These are phyloP conservation scores for Silurus aristotelis DNA, from an alignment of 2,797 vertebrate species.

Conservation along the genomic window DNA sequence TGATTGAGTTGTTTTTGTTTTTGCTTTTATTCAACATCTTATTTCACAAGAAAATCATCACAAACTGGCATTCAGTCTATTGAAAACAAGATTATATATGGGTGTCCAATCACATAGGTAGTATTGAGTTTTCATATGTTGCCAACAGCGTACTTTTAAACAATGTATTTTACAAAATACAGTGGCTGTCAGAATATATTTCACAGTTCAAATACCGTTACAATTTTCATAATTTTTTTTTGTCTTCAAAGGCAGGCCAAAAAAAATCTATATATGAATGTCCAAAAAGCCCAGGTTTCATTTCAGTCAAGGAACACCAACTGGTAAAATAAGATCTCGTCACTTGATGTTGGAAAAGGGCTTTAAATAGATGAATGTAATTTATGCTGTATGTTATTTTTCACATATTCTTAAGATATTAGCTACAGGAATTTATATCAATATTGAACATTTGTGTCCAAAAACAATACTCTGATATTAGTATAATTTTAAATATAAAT, in stretches of 20 bases:
- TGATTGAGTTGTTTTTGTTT: neutral
- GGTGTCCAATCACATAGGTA: neutral
- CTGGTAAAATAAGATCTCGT: neutral
- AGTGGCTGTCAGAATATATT: neutral
- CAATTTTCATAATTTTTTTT: neutral
- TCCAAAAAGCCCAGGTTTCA: neutral
- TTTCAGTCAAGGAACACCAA: neutral
- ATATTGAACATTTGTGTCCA: neutral
- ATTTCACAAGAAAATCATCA: neutral
- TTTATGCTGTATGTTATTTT: neutral
- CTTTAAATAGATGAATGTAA: neutral
- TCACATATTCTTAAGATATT: neutral
- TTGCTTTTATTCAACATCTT: neutral
- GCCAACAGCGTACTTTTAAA: neutral
- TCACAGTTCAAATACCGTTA: neutral
- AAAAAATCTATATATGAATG: neutral
- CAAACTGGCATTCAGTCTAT: constrained; percentile 4
- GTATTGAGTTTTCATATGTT: constrained; percentile 12
- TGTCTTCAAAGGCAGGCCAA: neutral
- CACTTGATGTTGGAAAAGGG: neutral
- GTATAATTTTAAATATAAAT: neutral
- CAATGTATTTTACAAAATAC: constrained; percentile 16
- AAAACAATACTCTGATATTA: neutral
- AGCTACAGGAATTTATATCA: no score
- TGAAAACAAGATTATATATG: constrained; percentile 18